Conservation (phyloP, 2,888 invertebrate genomes). For the Calliopum simillimum region DNA sequence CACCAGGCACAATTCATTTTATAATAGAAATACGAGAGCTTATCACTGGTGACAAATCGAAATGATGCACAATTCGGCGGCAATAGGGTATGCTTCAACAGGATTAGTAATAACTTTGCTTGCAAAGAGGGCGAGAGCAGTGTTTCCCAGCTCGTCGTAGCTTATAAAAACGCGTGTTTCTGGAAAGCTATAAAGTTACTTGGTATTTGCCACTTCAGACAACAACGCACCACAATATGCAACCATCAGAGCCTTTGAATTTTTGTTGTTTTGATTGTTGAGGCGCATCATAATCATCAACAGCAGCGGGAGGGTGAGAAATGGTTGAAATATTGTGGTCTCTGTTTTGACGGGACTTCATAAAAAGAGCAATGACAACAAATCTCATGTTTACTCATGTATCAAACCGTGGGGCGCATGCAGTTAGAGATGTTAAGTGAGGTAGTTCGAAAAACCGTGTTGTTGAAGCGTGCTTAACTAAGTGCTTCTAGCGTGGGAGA, state of each 20-base stretch:
- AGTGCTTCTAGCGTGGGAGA: too few relatives aligned
- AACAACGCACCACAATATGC: conserved; percentile 2
- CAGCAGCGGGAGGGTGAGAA: conserved; percentile 13
- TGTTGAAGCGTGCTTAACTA: too few relatives aligned
- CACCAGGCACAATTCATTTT: conserved; percentile 49
- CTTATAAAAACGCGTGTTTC: conserved; percentile 2
- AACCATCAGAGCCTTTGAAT: not conserved
- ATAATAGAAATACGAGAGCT: conserved; percentile 24
- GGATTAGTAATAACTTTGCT: conserved; percentile 43
- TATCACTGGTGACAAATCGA: conserved; percentile 33
- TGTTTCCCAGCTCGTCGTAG: not conserved
- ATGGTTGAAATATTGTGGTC: conserved; percentile 7
- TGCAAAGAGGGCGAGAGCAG: conserved; percentile 2
- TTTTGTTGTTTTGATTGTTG: conserved; percentile 35
- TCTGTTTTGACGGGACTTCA: conserved; percentile 34
- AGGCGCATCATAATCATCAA: too few relatives aligned
- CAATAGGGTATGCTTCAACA: conserved; percentile 42
- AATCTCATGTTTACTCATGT: not conserved
- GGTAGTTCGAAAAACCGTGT: too few relatives aligned
- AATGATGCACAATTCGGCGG: conserved; percentile 3
- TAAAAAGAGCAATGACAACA: conserved; percentile 35
- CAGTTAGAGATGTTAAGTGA: too few relatives aligned
- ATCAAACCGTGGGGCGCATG: too few relatives aligned
- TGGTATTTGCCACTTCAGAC: conserved; percentile 6
- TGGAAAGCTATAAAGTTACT: conserved; percentile 23